phyloP scores from a whole-genome alignment of 2,888 invertebrate species.

The Leptinotarsa peninsularis region DNA sequence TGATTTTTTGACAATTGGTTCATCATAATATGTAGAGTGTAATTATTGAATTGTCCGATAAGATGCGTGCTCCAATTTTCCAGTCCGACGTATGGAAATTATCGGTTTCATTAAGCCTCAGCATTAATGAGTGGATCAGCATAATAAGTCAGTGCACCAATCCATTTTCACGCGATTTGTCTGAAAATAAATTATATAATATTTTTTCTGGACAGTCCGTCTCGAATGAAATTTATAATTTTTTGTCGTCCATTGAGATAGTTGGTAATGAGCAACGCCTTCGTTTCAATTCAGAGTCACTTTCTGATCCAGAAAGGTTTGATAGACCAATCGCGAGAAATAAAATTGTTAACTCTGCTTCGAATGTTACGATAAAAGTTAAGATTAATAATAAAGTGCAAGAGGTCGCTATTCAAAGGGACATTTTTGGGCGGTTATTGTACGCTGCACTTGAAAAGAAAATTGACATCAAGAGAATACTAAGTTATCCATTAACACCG shows the following conservation, averaged over 20 bases:
- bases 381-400: slow-evolving; percentile 9
- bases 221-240: slow-evolving; percentile 1
- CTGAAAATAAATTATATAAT: background rate
- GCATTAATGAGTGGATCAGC: too few relatives aligned
- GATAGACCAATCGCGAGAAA: slow-evolving; percentile 5
- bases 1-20: too few relatives aligned
- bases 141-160: too few relatives aligned
- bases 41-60: too few relatives aligned
- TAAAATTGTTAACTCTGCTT: slow-evolving; percentile 16
- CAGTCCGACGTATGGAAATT: too few relatives aligned
- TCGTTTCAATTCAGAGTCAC: background rate
- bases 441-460: too few relatives aligned
- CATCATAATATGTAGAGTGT: too few relatives aligned
- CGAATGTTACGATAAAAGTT: slow-evolving; percentile 1
- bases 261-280: background rate
- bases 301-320: background rate
- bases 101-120: too few relatives aligned
- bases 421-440: background rate
- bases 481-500: too few relatives aligned
- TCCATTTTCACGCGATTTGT: too few relatives aligned
- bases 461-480: too few relatives aligned
- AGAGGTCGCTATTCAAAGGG: background rate
- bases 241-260: slow-evolving; percentile 1
- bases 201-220: background rate
- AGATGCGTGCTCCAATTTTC: too few relatives aligned